Base-by-base conservation (phyloP, 1,140 invertebrate genomes). In the Bombus huntii region DNA sequence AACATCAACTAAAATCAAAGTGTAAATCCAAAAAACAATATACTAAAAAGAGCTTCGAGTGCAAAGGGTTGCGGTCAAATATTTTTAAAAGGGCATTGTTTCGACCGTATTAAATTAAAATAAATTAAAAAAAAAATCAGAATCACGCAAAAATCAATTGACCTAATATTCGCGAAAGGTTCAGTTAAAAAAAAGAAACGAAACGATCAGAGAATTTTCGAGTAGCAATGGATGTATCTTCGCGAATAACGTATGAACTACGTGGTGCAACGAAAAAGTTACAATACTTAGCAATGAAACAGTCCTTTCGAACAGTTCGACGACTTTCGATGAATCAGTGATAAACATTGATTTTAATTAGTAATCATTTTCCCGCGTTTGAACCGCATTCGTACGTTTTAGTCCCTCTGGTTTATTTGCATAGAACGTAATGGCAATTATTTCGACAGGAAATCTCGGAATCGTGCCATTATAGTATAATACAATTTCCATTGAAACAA, bases 271-370 rank as follows among this genome's bases (percentile, higher is more conserved):
- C n/a, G 47, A 6, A 18, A 18, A 78, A 62, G 71, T 84, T 71
- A 53, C 44, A 25, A 71, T 28, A n/a, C n/a, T 59, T 72, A 47
- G 47, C 78, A 62, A 84, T 44, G 74, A 78, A 79, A 62, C 75
- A 12, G 0, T n/a, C 5, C 28, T 37, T 31, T 15, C 10, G 18
- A 22, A 13, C 42, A 5, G 25, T 12, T 12, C 9, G 12, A 9
- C 34, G 18, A 65, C 22, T 31, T 39, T 42, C 53, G 25, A 78
- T 25, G 73, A 77, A 77, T 70, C 44, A 4, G 1, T 8, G 34
- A 31, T n/a, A 68, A 28, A 37, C 0, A 2, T 2, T 42, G 62
- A 65, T 70, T 83, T 68, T 77, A 83, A 83, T 83, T 78, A 44
- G 9, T 53, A 65, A 39, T 66, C 34, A 66, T 72, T 44, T 42